phyloP scores from a whole-genome alignment of 2,113 vertebrate species.

The Suricata suricatta region DNA sequence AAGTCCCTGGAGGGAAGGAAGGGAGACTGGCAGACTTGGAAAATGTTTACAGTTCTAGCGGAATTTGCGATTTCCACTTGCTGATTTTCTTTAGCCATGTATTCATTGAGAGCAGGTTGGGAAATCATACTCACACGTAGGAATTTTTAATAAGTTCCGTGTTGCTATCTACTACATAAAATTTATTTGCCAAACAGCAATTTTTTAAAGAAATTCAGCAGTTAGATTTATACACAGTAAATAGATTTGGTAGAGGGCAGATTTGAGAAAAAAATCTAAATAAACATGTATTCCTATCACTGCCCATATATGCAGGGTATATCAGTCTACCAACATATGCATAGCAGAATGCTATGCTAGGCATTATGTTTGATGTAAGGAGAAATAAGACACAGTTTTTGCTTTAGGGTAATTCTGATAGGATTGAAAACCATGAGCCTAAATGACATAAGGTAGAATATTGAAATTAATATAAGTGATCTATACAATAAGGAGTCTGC shows the following conservation, averaged over 20 bases:
- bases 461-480: background rate
- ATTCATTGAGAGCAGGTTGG: slow-evolving; percentile 13
- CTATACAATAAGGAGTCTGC: background rate
- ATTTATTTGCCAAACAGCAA: slow-evolving; percentile 30
- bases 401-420: background rate
- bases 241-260: slow-evolving; percentile 15
- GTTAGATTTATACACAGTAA: slow-evolving; percentile 16
- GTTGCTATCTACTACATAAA: slow-evolving; percentile 18
- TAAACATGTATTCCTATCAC: background rate
- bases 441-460: background rate
- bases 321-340: background rate
- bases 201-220: slow-evolving; percentile 57
- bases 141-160: slow-evolving; percentile 51
- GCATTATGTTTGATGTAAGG: background rate
- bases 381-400: background rate
- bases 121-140: slow-evolving; percentile 21
- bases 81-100: slow-evolving; percentile 35
- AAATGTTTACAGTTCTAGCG: slow-evolving; percentile 34
- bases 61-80: slow-evolving; percentile 42
- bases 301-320: background rate
- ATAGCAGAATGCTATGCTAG: background rate
- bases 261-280: slow-evolving; percentile 33
- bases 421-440: background rate
- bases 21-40: slow-evolving; percentile 54
- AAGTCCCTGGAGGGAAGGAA: slow-evolving; percentile 14